Percentiles rank a stretch among this genome's conserved stretches.
Conservation (phyloP, 2,113 vertebrate genomes). For the Pongo pygmaeus region DNA sequence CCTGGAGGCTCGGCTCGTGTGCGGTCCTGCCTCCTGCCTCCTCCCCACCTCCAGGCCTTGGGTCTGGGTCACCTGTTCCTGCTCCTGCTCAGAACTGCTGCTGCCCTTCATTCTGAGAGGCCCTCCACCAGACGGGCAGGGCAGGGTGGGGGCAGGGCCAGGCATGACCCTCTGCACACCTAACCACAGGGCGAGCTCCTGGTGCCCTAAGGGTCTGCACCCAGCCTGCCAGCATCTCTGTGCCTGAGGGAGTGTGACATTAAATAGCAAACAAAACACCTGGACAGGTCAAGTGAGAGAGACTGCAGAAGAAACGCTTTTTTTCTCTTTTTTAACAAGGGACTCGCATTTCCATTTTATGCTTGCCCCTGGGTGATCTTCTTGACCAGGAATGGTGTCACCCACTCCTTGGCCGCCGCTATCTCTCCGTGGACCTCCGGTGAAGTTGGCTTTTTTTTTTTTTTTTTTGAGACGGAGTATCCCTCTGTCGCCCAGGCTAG, state of each 20-base stretch:
- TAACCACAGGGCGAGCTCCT: too few relatives aligned
- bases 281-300: not conserved
- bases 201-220: not conserved
- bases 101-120: too few relatives aligned
- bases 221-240: too few relatives aligned
- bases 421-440: rapidly evolving
- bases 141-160: too few relatives aligned
- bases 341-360: not conserved
- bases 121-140: not conserved
- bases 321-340: not conserved
- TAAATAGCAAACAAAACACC: not conserved
- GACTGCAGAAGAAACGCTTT: not conserved
- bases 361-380: too few relatives aligned
- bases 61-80: not conserved
- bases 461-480: too few relatives aligned
- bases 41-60: too few relatives aligned
- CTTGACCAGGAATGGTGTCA: rapidly evolving
- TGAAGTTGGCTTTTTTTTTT: too few relatives aligned
- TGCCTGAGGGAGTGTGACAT: not conserved
- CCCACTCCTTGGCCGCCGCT: rapidly evolving
- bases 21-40: rapidly evolving
- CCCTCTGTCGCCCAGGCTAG: too few relatives aligned
- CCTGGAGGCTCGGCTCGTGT: not conserved
- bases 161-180: not conserved
- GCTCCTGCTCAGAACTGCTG: not conserved